These are phyloP conservation scores for Potamilus streckersoni DNA, from an alignment of 1,140 invertebrate species.

Conservation along the genomic window DNA sequence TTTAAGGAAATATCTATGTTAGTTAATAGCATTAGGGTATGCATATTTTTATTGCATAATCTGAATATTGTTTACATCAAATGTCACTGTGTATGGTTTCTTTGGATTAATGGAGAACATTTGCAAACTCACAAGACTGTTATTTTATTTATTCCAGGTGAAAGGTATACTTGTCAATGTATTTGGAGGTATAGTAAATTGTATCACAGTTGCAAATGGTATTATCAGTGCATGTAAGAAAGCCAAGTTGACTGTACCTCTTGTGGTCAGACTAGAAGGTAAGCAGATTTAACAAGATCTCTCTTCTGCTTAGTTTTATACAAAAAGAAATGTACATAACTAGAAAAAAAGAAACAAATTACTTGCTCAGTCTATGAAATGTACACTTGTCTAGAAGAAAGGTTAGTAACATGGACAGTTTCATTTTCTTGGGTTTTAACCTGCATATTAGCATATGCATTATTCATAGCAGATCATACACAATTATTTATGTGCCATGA, in stretches of 20 bases:
- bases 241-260: constrained; percentile 84
- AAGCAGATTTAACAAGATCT: constrained; percentile 46
- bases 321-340: background rate
- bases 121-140: too few species aligned
- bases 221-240: constrained; percentile 89
- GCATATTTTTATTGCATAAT: too few species aligned
- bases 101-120: background rate
- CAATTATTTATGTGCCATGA: too few species aligned
- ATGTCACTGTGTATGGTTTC: background rate
- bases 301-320: background rate
- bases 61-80: background rate
- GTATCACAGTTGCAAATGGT: constrained; percentile 95
- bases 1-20: background rate
- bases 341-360: background rate
- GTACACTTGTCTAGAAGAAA: background rate
- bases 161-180: constrained; percentile 98
- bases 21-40: too few species aligned
- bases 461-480: too few species aligned
- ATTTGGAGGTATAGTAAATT: constrained; percentile 99
- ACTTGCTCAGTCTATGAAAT: background rate
- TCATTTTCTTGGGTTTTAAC: background rate
- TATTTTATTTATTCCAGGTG: constrained; percentile 71
- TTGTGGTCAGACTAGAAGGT: constrained; percentile 95
- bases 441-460: too few species aligned
- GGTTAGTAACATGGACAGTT: background rate